These are phyloP conservation scores for Argynnis bischoffii DNA, from an alignment of 2,888 invertebrate species.

Conservation along the genomic window DNA sequence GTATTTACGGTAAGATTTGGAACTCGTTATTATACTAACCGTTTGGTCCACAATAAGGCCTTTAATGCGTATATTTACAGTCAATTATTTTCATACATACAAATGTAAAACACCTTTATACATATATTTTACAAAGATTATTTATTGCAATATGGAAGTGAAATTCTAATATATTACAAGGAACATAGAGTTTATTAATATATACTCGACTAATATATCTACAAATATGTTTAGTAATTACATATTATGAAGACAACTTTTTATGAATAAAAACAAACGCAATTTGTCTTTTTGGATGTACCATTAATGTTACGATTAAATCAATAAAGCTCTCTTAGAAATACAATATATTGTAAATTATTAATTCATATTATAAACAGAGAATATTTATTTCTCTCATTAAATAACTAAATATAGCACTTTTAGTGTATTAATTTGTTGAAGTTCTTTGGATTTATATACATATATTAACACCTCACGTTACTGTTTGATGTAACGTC, in stretches of 20 bases:
- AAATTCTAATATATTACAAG: constrained; percentile 15
- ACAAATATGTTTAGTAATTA: not conserved
- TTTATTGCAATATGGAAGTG: constrained; percentile 18
- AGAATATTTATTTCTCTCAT: constrained; percentile 12
- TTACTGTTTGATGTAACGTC: constrained; percentile 31
- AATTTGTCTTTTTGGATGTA: constrained; percentile 1
- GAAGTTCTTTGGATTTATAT: constrained; percentile 33
- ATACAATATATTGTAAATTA: constrained; percentile 15
- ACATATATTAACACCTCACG: constrained; percentile 22
- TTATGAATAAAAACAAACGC: constrained; percentile 6
- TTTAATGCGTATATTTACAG: constrained; percentile 45
- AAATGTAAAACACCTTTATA: constrained; percentile 26
- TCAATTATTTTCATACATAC: constrained; percentile 29
- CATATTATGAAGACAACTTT: constrained; percentile 8
- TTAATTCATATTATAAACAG: constrained; percentile 19
- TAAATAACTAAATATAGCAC: constrained; percentile 30
- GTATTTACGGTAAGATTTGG: constrained; percentile 23
- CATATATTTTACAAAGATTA: constrained; percentile 13
- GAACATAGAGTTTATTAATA: constrained; percentile 8
- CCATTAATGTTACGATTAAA: constrained; percentile 6
- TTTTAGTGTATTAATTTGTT: constrained; percentile 36
- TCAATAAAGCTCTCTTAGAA: constrained; percentile 17
- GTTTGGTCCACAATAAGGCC: constrained; percentile 78
- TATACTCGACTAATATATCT: not conserved
- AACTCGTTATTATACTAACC: constrained; percentile 38